Base-by-base conservation (phyloP, 2,113 vertebrate genomes). In the Mobula birostris region DNA sequence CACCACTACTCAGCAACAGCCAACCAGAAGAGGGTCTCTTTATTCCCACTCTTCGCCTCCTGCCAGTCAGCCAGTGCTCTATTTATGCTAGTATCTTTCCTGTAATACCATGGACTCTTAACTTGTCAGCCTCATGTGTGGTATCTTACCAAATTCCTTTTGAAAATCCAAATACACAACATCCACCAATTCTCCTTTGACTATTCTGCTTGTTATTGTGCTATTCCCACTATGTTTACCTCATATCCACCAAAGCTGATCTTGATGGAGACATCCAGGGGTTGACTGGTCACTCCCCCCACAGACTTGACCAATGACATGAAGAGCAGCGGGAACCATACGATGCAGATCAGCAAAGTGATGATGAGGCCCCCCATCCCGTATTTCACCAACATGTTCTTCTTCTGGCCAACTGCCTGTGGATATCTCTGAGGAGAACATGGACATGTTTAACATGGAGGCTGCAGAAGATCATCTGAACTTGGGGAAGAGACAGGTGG, bases 241-340 rank as follows among this genome's bases (percentile, higher is more conserved):
- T 97, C 95, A 0, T 97, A 97, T 95, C 97, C 95, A 0, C 96
- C 94, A 6, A 97, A 96, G 95, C 96, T 95, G 19, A 97, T 96
- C 95, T 97, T 95, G 94, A 97, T 96, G 15, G 97, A 97, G 82
- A 96, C 95, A 0, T 96, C 96, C 94, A 96, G 5, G 0, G 97
- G 96, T 94, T 95, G 97, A 94, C 96, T 97, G 94, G 95, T 97
- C 88, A 97, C 96, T n/a, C 96, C 96, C 0, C 97, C 96, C 76
- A 97, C 95, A 0, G 96, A 95, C 95, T 97, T 97, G 78, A 97
- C 95, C 95, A 97, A 94, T 8, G 97, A 97, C 96, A 95, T 97
- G 94, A 97, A 97, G 95, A 98, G 96, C 40, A 97, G 96, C 0
- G 97, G 97, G 94, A 98, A 97, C 97, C 97, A 96, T 94, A 95